Evolutionary conservation across 2,888 invertebrate species (phyloP), one percentile per base, ranked within the genome.

Genomic region (Cantharis rufa): DNA sequence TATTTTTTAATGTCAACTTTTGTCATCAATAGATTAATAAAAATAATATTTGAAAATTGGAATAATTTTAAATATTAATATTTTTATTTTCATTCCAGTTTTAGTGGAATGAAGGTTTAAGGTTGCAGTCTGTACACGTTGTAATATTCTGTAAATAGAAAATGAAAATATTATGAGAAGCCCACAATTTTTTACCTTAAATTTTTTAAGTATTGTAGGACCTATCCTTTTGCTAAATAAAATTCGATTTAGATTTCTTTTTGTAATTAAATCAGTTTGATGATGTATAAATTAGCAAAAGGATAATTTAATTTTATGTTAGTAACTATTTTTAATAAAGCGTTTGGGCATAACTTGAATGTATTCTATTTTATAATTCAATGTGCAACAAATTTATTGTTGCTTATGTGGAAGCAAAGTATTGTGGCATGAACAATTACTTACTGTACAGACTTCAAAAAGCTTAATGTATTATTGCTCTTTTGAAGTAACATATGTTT

Each of bases 381-480:
- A 21, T 66, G 64, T 66, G 24, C 24, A 66, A 21, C 24, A 75
- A 48, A 48, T 24, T 24, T 24, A 24, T 48, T 48, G n/a, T 48
- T 48, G n/a, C 48, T 48, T 48, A 13, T 48, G 48, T 48, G 48
- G 48, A 48, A 48, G n/a, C 48, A n/a, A 48, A 48, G 48, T 48
- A 48, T 48, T 48, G 48, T n/a, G 48, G 48, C 48, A 48, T 48
- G 48, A 48, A 86, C 86, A 83, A 85, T 86, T 87, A 87, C 87
- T 82, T 84, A 84, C 83, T 87, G 88, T 87, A 87, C 87, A 87
- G 87, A 87, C 87, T 88, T 86, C 84, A 86, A 84, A 84, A 85
- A 87, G 87, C 87, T 87, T 87, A 85, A 86, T 87, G 87, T 87
- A 87, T 87, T 86, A 86, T 88, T 87, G 88, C 88, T 88, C 87